Base-by-base conservation (phyloP, 2,113 vertebrate species). In the Oostethus manadensis region DNA sequence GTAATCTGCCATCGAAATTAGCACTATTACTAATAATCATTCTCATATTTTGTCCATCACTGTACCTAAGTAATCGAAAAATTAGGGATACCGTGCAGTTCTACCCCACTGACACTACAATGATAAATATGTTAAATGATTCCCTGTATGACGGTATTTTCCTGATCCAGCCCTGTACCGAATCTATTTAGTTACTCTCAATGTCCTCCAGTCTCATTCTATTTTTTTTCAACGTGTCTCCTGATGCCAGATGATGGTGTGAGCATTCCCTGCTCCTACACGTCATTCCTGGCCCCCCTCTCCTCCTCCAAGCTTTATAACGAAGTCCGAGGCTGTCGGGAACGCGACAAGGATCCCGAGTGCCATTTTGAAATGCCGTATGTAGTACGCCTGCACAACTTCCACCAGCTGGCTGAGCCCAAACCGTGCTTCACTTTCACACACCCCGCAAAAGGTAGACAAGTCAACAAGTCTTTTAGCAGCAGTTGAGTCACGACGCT, bases 251-350 rank as follows among this genome's bases (percentile, higher is more conserved):
- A 92, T 26, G 91, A 88, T 0, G 94, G 94, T 0, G 91, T 97
- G 66, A 97, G 94, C 85, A 97, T 97, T 73, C 94, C 94, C 4
- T 86, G 89, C 26, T 90, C 90, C 17, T 97, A 97, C 66, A 96
- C 93, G 0, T 97, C 94, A 51, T 97, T 90, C 72, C 76, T 97
- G 80, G 93, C 94, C 18, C 94, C 94, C 1, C 88, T 97, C 68
- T 96, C 94, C 0, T 97, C 94, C 23, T 97, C 94, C n/a, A 97
- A 97, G 80, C 87, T 97, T 11, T 97, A 97, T 80, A 97, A 97
- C 0, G 94, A 97, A 81, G 94, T 97, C 1, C 85, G 94, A 16
- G 92, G 88, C 3, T 95, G 93, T 73, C 88, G 94, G 13, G 94
- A 97, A 54, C 91, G 93, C 4, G 93, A 96, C 87, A 93, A 93